Base-by-base conservation (phyloP, 2,888 invertebrate genomes). In the Oxystoma pomonae region DNA sequence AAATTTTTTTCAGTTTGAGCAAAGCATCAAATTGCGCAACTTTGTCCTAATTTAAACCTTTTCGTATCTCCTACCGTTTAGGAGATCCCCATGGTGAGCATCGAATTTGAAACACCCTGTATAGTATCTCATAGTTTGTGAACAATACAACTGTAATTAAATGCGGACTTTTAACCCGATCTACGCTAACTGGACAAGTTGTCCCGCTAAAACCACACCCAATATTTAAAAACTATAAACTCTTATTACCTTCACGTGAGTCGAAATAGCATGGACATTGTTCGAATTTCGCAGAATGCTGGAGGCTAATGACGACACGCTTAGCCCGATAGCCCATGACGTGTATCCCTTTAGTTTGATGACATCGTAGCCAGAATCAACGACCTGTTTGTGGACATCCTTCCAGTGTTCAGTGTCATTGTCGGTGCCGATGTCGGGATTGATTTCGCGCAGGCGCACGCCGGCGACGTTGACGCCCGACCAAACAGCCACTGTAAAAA, bases 401-500 rank as follows among this genome's bases (percentile, higher is more conserved):
- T 84, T 81, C 91, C 92, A 95, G 66, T 90, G 85, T 77, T 95
- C 94, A 0, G 85, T 81, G 78, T 96, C 95, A 0, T 84, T 80
- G 0, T 84, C 83, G 0, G 87, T 84, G 51, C 94, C 94, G 62
- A 93, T 83, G 55, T 83, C 81, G 18, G 90, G 88, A 77, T 92
- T 89, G 35, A 96, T 75, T 70, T 94, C 93, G 69, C 87, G 85
- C 62, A 96, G 83, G 1, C 90, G 86, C 0, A 95, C 94, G 5
- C 96, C 96, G 5, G 94, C 95, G 55, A 96, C 87, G 79, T 95
- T 96, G 19, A 95, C 94, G 12, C 94, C 93, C 1, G 95, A 95
- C 96, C 96, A 96, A 0, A 96, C 92, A 7, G 95, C 91, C 66
- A 96, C 92, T 92, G 76, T 5, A 72, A 73, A 57, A 58, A 21